Base-by-base conservation (phyloP, 2,797 vertebrate species). In the Dromococcyx pavoninus region DNA sequence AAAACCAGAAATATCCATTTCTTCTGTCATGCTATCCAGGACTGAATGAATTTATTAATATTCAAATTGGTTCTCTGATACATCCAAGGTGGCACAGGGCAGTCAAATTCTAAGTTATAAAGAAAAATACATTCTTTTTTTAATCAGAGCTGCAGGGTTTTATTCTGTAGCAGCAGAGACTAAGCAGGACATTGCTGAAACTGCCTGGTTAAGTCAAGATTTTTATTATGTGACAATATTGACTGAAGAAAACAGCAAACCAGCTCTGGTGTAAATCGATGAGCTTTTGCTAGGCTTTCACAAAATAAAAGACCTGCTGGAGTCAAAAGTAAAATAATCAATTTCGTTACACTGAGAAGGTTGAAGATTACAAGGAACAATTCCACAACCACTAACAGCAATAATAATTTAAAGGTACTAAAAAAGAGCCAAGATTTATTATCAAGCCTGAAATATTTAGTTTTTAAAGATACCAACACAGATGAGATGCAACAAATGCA, bases 251-350 rank as follows among this genome's bases (percentile, higher is more conserved):
- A 96, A 86, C 95, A 95, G 85, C 70, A 94, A 92, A 91, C 85
- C 89, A 93, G 1, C 92, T 92, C 78, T 33, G 54, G 76, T 92
- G 79, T 91, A 90, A 94, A 94, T 95, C 96, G 92, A 95, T 95
- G 93, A 89, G 79, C 91, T 89, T 95, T 91, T 86, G 81, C 95
- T 83, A 86, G 75, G 81, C 87, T 97, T 97, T 91, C 94, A 95
- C 93, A 95, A 95, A 95, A 93, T 81, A 94, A 95, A 95, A 95
- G 91, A 91, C 78, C 86, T 95, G 81, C 93, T 92, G 76, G 91
- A 95, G 88, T 92, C 76, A 89, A 86, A 97, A 96, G 89, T 93
- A 92, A 92, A 95, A 93, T 81, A 97, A 97, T 97, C 87, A 83
- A 97, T 96, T 92, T 74, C 58, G 23, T 83, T 78, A 84, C 81